Base-by-base conservation (phyloP, 2,888 invertebrate species). In the Pecten maximus region DNA sequence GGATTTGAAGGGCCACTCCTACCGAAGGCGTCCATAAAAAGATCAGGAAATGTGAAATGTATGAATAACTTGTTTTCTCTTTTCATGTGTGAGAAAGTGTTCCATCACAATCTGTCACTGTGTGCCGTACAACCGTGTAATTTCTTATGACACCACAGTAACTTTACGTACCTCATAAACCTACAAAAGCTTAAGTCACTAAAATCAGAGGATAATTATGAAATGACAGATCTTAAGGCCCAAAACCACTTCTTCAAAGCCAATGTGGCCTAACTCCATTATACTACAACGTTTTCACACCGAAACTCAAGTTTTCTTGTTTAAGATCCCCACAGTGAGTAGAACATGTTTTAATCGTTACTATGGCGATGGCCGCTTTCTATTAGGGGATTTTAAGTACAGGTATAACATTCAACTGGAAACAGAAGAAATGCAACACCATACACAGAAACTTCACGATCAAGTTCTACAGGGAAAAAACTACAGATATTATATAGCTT, bases 231-330 rank as follows among this genome's bases (percentile, higher is more conserved):
- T 40, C 2, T 16, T 60, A n/a, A 35, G 35, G 35, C 74, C 35
- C 15, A 28, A 35, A 12, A 28, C 23, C 15, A 74, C 74, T 28
- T 35, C 74, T 74, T 74, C 74, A 74, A 74, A 74, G 74, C 35
- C 74, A 23, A 1, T 35, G 2, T 28, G 74, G 23, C n/a, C 23
- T 6, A 40, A 16, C 40, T 54, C 88, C 48, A 40, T 88, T 50
- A 28, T 35, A 48, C 88, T 88, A 23, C 8, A 40, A 44, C 89
- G 40, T 87, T 87, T 87, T 88, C 90, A 48, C 90, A 40, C 88
- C 54, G 28, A 40, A 88, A 40, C 88, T 88, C 87, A 50, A 87
- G 88, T 88, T 90, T 88, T 90, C 48, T 87, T 48, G 88, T 40
- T 88, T 74, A 54, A 40, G 74, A 40, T 74, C 86, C 74, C 74